Evolutionary conservation across 2,888 invertebrate genomes (phyloP).

Genomic region (Xanthia togata): DNA sequence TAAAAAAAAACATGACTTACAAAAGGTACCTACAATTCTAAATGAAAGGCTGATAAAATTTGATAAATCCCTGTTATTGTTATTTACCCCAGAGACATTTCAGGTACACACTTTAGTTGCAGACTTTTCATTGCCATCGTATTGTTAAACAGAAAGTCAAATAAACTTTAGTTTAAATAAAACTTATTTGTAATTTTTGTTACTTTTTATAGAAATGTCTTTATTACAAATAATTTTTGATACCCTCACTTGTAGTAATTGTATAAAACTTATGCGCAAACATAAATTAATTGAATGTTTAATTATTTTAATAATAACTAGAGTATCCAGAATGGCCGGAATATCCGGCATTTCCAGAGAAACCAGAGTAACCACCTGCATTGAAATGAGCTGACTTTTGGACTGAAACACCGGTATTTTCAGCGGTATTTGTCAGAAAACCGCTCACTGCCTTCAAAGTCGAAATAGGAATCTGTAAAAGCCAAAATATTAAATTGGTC

Average conservation of each 20-base stretch:
- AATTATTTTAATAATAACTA: constrained; percentile 38
- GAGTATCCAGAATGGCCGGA: constrained; percentile 41
- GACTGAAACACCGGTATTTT: constrained; percentile 82
- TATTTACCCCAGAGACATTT: neutral
- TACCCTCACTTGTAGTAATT: constrained; percentile 28
- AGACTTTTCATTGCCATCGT: neutral
- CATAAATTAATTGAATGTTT: constrained; percentile 3
- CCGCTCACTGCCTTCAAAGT: constrained; percentile 91
- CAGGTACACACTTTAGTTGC: neutral
- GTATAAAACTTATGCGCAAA: constrained; percentile 22
- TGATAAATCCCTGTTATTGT: neutral
- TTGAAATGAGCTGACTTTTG: constrained; percentile 84
- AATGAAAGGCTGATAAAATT: constrained; percentile 15
- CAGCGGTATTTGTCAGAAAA: constrained; percentile 89
- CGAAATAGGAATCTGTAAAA: constrained; percentile 92
- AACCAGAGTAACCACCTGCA: constrained; percentile 68
- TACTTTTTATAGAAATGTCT: constrained; percentile 4
- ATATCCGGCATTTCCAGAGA: constrained; percentile 47
- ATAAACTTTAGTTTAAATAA: neutral
- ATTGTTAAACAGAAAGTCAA: too few relatives aligned
- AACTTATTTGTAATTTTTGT: constrained; percentile 27
- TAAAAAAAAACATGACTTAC: constrained; percentile 67
- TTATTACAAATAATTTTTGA: constrained; percentile 20
- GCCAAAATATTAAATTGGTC: neutral
- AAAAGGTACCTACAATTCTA: neutral